A percentile compares a stretch with the other conserved stretches of the same genome.
phyloP scores from a whole-genome alignment of 2,888 invertebrate genomes.

The Dolomedes plantarius region DNA sequence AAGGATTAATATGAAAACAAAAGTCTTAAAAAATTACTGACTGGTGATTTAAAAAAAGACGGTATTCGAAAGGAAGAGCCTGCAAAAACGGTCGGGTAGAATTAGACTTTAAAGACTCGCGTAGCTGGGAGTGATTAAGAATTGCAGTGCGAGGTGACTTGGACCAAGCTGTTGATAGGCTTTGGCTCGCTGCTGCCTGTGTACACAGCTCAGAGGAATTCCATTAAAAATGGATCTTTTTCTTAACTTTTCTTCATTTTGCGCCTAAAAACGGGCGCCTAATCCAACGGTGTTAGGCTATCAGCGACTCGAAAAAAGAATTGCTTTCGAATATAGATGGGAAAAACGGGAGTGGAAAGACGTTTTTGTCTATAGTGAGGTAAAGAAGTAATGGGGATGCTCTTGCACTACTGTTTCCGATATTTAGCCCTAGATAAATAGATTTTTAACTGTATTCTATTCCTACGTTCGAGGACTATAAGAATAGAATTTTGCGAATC shows the following conservation, averaged over 20 bases:
- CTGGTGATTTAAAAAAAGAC: constrained; percentile 38
- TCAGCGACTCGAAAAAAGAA: background rate
- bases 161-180: constrained; percentile 13
- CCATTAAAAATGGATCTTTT: constrained; percentile 42
- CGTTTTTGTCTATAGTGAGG: background rate
- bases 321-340: background rate
- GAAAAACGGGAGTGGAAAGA: background rate
- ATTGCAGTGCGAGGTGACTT: constrained; percentile 26
- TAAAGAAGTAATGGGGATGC: background rate
- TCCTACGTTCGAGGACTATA: too few species aligned
- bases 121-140: constrained; percentile 53
- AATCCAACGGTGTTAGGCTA: constrained; percentile 21
- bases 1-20: constrained; percentile 63
- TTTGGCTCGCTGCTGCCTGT: constrained; percentile 26
- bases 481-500: too few species aligned
- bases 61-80: constrained; percentile 13
- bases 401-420: background rate
- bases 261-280: constrained; percentile 7
- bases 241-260: constrained; percentile 20
- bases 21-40: constrained; percentile 68
- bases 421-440: too few species aligned
- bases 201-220: constrained; percentile 35
- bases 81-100: constrained; percentile 35
- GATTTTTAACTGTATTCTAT: too few species aligned
- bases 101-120: constrained; percentile 62